Evolutionary conservation across 2,797 vertebrate species (phyloP), one percentile per base, ranked within the genome.

Genomic region (Mormyrus hasselquistii): DNA sequence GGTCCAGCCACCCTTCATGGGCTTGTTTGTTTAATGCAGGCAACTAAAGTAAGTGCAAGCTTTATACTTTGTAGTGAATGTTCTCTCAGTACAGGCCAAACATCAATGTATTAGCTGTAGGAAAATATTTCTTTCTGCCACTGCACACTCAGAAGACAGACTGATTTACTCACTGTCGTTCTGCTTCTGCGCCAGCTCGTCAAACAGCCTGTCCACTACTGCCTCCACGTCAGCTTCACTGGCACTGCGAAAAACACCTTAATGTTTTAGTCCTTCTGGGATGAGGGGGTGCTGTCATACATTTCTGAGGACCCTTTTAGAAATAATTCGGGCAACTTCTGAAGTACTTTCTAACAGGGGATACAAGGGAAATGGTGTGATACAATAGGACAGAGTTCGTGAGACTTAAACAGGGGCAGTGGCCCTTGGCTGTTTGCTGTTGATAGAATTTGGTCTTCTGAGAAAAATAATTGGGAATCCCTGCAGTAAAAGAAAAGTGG

Each of bases 101-200:
- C 22, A 6, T 19, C 29, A 50, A 86, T 7, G 22, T 8, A 29
- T 85, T 44, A 44, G 47, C 16, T 47, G 76, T 3, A 82, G 41
- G 16, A 44, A 82, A n/a, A 44, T 38, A 41, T 29, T 87, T 16
- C 10, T 19, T 59, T 38, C 16, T 22, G 34, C 14, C 25, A n/a
- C 41, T 22, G 47, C 10, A 44, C n/a, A 49, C 52, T 57, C 9
- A 59, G 34, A 57, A 38, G 19, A 10, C 86, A 44, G 50, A 53
- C 59, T 73, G 65, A 76, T 38, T 38, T 95, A 96, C 98, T 97
- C 97, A 99, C 99, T 97, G 97, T 99, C 99, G 93, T 99, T 99
- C 95, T 99, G 99, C 95, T 97, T 98, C 91, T 98, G 97, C 92
- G 99, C 98, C 96, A 99, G 96, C 95, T 99, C 97, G 93, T 99